A percentile compares a stretch with the other conserved stretches of the same genome.
These are phyloP conservation scores for Drepana arcuata DNA, from an alignment of 1,140 invertebrate species.

Conservation along the genomic window DNA sequence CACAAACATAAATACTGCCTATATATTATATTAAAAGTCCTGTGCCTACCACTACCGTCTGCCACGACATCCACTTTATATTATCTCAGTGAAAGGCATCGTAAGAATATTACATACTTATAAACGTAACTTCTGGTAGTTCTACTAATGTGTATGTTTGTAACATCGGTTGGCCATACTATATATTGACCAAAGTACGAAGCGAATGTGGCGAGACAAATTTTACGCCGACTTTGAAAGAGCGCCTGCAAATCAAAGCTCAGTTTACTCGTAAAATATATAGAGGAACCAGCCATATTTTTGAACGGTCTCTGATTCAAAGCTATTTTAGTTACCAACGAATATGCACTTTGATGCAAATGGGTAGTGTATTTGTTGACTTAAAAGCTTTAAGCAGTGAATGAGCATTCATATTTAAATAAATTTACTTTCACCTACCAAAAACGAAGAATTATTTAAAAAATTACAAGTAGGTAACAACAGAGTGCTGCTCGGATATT, in stretches of 20 bases:
- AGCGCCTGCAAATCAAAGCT: constrained; percentile 15
- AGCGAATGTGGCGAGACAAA: constrained; percentile 17
- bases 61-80: no score
- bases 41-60: no score
- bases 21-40: no score
- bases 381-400: no score
- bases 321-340: constrained; percentile 4
- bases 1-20: neutral
- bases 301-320: constrained; percentile 7
- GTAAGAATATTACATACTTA: neutral
- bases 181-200: constrained; percentile 11
- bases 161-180: constrained; percentile 6
- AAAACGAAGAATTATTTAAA: no score
- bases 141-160: constrained; percentile 3
- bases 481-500: no score
- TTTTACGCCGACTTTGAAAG: constrained; percentile 19
- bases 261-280: constrained; percentile 14
- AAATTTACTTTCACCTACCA: no score
- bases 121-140: neutral
- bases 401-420: no score
- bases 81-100: no score
- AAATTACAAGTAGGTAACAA: no score
- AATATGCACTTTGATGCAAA: constrained; percentile 4
- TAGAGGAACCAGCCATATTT: constrained; percentile 9
- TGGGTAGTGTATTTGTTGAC: no score